Evolutionary conservation across 2,113 vertebrate species (phyloP), one percentile per base, ranked within the genome.

Genomic region (Chitala chitala): DNA sequence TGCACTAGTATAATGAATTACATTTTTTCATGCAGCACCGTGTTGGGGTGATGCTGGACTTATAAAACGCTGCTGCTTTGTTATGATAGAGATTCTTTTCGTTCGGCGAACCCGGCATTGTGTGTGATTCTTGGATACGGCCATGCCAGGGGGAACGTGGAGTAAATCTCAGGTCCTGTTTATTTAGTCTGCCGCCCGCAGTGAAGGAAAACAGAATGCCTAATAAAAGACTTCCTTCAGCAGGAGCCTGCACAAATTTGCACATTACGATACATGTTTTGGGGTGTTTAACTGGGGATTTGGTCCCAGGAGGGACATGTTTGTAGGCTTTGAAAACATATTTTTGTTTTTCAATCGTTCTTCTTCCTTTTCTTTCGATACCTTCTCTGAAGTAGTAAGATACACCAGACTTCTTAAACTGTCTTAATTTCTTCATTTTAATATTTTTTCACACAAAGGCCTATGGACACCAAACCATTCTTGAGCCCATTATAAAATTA

Each of bases 51-150:
- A 80, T 63, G 78, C 75, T 61, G 80, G 66, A 70, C 73, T 75
- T 83, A 80, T 83, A 81, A 80, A 51, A 50, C 13, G 63, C 65
- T 44, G 8, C 80, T 81, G 78, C 81, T 89, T 92, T 94, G 92
- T 93, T 93, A 93, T 93, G 86, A 89, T 93, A 92, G 87, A 91
- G 91, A 93, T 94, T 92, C 90, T 90, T 92, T 89, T 88, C 82
- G 71, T 89, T 88, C 82, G 86, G 86, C 87, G 89, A 85, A 88
- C 80, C 90, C 88, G 74, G 83, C 87, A 87, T 68, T 86, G 87
- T 83, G 85, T 93, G 92, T 94, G 80, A 90, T 92, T 92, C 88
- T 94, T 94, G 92, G 92, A 93, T 87, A 79, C 83, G 78, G 81
- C 55, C 6, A 59, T 1, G 56, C 78, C 72, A 48, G 84, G 83